Base-by-base conservation (phyloP, 2,113 vertebrate species). In the Mormyrus iriodes region DNA sequence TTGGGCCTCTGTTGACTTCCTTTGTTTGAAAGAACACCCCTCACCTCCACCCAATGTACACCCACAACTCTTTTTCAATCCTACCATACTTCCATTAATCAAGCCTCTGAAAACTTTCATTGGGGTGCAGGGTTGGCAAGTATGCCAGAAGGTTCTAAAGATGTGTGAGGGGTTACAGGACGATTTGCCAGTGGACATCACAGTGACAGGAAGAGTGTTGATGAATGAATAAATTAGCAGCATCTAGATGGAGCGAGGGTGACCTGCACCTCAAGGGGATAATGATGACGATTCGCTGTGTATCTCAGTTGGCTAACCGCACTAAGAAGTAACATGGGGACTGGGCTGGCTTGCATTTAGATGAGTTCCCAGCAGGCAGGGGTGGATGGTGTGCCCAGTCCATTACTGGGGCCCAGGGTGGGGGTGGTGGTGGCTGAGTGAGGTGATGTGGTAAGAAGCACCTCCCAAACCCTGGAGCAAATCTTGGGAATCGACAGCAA, bases 401-500 rank as follows among this genome's bases (percentile, higher is more conserved):
- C 92, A 92, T 93, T 91, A 91, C 87, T 65, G 85, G 39, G 85
- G 88, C 90, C 35, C 85, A 91, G 93, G 94, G 93, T 94, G 95
- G 95, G 94, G 94, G 91, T 91, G 52, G 52, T 58, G 52, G 52
- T 24, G 51, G n/a, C 52, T 35, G 52, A 55, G 92, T 91, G 92
- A 91, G 92, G 91, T 94, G 92, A 86, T 96, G 95, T 92, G 95
- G 94, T 95, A 90, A 90, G 90, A 90, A 39, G 35, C 88, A 90
- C 90, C 90, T 92, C 91, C 92, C 93, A 92, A 90, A 90, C 88
- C 90, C 91, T 93, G 86, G 90, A 89, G 93, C 91, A 88, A 90
- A 85, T 0, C 91, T 92, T 94, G 85, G 93, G 93, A 96, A 96
- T 96, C 90, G 96, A 97, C 95, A 94, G 93, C 91, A 95, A 95